phyloP scores from a whole-genome alignment of 2,113 vertebrate genomes.

The Oryzias javanicus region DNA sequence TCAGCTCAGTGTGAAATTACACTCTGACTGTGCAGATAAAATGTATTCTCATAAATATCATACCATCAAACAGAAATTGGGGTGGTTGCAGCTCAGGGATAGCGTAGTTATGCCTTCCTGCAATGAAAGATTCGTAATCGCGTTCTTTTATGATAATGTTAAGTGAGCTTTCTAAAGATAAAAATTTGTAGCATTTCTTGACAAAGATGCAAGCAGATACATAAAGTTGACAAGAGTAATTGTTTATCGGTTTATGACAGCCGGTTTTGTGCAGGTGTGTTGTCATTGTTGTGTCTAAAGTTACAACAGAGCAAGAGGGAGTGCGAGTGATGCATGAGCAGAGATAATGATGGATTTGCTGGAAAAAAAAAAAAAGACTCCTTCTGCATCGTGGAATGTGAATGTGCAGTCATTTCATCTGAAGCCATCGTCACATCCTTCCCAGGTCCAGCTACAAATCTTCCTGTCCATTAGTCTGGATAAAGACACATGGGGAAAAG shows the following conservation, averaged over 20 bases:
- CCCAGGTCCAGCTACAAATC: conserved; percentile 12
- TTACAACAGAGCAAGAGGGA: neutral
- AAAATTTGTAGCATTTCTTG: no score
- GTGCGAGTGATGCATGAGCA: conserved; percentile 1
- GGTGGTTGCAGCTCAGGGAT: neutral
- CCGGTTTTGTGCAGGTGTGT: no score
- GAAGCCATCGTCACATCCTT: neutral
- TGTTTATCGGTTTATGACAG: no score
- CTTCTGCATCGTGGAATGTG: neutral
- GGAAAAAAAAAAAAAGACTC: neutral
- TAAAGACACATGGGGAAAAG: neutral
- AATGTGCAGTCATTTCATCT: conserved; percentile 6
- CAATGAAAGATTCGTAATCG: no score
- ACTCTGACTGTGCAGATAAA: neutral
- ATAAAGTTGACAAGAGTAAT: neutral
- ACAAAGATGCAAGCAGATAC: neutral
- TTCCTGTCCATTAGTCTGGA: conserved; percentile 3
- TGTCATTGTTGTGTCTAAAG: no score
- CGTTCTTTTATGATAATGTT: no score
- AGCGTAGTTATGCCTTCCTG: neutral
- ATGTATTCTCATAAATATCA: conserved; percentile 1
- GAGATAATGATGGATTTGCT: conserved; percentile 6
- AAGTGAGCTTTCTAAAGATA: no score
- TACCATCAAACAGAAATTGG: neutral
- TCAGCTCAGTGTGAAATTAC: neutral